Base-by-base conservation (phyloP, 2,888 invertebrate species). In the Lacanobia oleracea region DNA sequence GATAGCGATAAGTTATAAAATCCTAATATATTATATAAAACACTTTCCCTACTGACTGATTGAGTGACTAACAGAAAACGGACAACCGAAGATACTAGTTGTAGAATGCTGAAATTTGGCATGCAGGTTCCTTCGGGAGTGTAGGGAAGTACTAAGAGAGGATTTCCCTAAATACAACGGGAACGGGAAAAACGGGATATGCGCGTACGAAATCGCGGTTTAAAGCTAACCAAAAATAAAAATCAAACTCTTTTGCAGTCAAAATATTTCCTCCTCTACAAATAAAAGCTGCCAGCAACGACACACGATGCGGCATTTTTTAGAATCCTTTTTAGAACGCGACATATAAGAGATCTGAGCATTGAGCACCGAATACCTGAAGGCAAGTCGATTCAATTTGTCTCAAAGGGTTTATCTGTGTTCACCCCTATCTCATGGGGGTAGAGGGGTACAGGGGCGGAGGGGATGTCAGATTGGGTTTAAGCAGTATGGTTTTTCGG, bases 361-460 rank as follows among this genome's bases (percentile, higher is more conserved):
- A 70, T 77, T 69, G 75, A 83, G 72, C 54, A 69, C 75, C 57
- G 40, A 65, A 75, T 83, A 73, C 64, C 65, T 75, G 70, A 69
- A 74, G 80, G 81, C 82, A 81, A 79, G 81, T 81, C 83, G 80
- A 87, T 88, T 85, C 84, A 85, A 88, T 88, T 88, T 85, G 85
- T 84, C 82, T 80, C 76, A 77, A 73, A 81, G 81, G 77, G 79
- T 83, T 85, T 83, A 74, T 79, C 81, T 72, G 59, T 53, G 63
- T 72, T 75, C 72, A 54, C 70, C 75, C 72, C 66, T 50, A 59
- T 63, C 69, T 60, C 54, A 53, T 63, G 71, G 50, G 78, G 66
- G 54, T 50, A 40, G 14, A 7, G 18, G 72, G 56, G 69, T 27
- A 48, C 18, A 48, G 48, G 48, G 48, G 16, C 7, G 5, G 45